Base-by-base conservation (phyloP, 2,113 vertebrate genomes). In the Channa argus region DNA sequence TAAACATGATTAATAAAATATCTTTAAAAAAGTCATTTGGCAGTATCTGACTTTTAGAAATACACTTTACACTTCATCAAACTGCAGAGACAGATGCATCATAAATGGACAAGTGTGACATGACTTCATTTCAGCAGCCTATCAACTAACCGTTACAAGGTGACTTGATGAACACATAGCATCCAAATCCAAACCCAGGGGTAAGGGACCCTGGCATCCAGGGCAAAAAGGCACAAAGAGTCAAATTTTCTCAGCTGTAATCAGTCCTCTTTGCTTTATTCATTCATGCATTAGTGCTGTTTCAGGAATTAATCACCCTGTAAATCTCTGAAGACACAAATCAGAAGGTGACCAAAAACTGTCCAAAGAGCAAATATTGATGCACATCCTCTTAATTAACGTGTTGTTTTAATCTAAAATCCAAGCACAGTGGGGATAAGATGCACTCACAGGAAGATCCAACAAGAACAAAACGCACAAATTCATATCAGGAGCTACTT, bases 11-110 rank as follows among this genome's bases (percentile, higher is more conserved):
- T 24, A 24, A 24, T n/a, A 24, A 24, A 24, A 24, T 24, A 24
- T 24, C 24, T 24, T 24, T 24, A 24, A 24, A 24, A 24, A 24
- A 24, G 24, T 24, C 1, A 24, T 24, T 9, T 15, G 8, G 10
- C 2, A 38, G 49, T 6, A 4, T 49, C 5, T n/a, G 14, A 3
- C 58, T 45, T 46, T 10, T 41, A 37, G n/a, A 11, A 47, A 49
- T 54, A 70, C 52, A 43, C 70, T 53, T 47, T 33, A 69, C n/a
- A 4, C 4, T 24, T 2, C 24, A 52, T 60, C 51, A 39, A 38
- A 11, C 43, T 50, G 2, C 34, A 58, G 12, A 50, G 8, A 38
- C 1, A 3, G 6, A 13, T 5, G 10, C 15, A 12, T 34, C 12
- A 14, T 15, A 15, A 47, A 5, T 11, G 38, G 39, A 36, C 14